Conservation (phyloP, 2,888 invertebrate species). For the Acrocera orbiculus region DNA sequence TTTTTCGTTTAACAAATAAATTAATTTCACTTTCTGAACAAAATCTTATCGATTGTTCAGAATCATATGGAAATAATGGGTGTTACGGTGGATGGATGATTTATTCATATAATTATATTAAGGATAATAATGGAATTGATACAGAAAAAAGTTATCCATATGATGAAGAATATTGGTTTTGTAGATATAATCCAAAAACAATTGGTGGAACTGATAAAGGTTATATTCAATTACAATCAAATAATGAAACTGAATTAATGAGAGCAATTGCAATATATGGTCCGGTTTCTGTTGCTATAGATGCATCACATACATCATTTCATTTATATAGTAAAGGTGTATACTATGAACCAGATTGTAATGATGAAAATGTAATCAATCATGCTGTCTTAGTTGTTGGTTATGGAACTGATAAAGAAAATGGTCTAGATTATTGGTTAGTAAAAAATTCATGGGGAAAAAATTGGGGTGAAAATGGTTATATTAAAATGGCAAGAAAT, state of each 20-base stretch:
- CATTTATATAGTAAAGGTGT: constrained; percentile 59
- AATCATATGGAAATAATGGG: constrained; percentile 60
- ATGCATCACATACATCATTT: constrained; percentile 59
- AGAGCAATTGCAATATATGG: constrained; percentile 59
- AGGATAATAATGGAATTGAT: constrained; percentile 61
- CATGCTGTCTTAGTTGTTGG: constrained; percentile 38
- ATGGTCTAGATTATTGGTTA: constrained; percentile 8
- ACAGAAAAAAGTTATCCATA: constrained; percentile 70
- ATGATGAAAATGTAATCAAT: constrained; percentile 40
- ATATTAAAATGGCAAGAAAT: constrained; percentile 8
- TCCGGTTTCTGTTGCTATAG: constrained; percentile 68
- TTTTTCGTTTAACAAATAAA: constrained; percentile 1
- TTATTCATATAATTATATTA: constrained; percentile 58
- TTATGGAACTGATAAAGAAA: constrained; percentile 6
- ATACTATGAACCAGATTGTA: constrained; percentile 59
- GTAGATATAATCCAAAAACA: constrained; percentile 37
- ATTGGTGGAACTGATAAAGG: constrained; percentile 57
- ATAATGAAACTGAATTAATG: constrained; percentile 49
- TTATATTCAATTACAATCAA: constrained; percentile 47
- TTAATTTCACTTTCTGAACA: constrained; percentile 45
- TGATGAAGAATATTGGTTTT: constrained; percentile 23
- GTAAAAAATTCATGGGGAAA: constrained; percentile 12
- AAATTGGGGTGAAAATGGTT: constrained; percentile 10
- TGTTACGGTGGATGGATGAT: constrained; percentile 63
- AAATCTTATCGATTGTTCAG: constrained; percentile 68